Evolutionary conservation across 2,113 vertebrate species (phyloP).

Genomic region (Lynx canadensis): DNA sequence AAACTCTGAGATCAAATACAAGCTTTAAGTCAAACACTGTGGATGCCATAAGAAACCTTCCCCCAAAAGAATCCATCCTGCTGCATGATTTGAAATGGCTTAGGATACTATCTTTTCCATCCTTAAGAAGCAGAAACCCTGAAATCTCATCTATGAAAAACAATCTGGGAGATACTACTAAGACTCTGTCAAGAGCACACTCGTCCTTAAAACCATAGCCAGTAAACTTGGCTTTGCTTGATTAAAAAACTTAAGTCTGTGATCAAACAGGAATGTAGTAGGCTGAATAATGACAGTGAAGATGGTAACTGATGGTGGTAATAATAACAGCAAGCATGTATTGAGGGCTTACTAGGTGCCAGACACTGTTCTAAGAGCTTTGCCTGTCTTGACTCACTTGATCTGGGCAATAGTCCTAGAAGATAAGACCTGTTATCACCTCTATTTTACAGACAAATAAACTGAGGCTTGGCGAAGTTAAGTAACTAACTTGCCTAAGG

Average conservation of each 20-base stretch:
- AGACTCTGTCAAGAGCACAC: not conserved
- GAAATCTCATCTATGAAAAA: not conserved
- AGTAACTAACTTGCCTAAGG: not conserved
- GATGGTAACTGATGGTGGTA: too few species aligned
- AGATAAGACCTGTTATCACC: not conserved
- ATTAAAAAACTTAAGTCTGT: not conserved
- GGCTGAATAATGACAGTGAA: not conserved
- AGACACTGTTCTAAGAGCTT: not conserved
- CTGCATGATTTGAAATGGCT: not conserved
- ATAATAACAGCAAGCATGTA: not conserved
- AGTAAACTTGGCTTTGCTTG: not conserved
- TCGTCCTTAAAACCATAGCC: not conserved
- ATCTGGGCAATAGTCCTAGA: not conserved
- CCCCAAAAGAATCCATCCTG: not conserved
- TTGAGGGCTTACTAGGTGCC: not conserved
- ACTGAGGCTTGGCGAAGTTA: not conserved
- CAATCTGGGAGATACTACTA: not conserved
- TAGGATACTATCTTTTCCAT: not conserved
- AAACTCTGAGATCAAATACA: constrained; percentile 31
- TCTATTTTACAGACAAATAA: constrained; percentile 9
- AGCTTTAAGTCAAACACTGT: constrained; percentile 3
- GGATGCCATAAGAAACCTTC: not conserved
- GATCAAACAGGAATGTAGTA: not conserved
- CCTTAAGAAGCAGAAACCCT: not conserved
- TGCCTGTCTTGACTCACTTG: not conserved